Conservation (phyloP, 2,797 vertebrate species). For the Trematomus bernacchii region DNA sequence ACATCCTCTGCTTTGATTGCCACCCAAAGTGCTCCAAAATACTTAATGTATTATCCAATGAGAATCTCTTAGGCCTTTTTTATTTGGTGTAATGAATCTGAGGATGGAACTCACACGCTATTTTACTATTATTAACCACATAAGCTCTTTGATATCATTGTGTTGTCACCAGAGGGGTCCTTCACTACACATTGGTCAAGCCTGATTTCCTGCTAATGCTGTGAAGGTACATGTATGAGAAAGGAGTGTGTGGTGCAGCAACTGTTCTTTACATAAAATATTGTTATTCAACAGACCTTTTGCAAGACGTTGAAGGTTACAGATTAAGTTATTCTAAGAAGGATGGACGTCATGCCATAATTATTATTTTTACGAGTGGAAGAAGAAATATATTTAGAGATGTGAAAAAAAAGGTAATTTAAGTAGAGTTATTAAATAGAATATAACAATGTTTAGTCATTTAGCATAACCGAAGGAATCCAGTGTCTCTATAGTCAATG, state of each 20-base stretch:
- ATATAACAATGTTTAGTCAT: not conserved
- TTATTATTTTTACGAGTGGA: not conserved
- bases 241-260: not conserved
- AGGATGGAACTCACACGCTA: not conserved
- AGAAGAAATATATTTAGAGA: not conserved
- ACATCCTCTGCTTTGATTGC: constrained; percentile 14
- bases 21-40: not conserved
- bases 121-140: not conserved
- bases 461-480: too few species aligned
- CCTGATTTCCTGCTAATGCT: not conserved
- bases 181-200: not conserved
- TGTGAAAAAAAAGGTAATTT: not conserved
- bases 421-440: not conserved
- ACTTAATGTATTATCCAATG: constrained; percentile 9
- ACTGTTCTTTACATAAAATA: not conserved
- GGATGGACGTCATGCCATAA: not conserved
- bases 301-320: not conserved
- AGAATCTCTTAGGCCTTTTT: constrained; percentile 2
- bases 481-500: not conserved
- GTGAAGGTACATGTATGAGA: not conserved
- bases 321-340: not conserved
- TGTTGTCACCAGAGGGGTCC: not conserved
- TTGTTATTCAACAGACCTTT: constrained; percentile 11
- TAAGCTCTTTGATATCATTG: not conserved
- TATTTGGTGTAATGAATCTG: not conserved